Evolutionary conservation across 2,797 vertebrate species (phyloP), one percentile per base, ranked within the genome.

Genomic region (Ispidina lecontei): DNA sequence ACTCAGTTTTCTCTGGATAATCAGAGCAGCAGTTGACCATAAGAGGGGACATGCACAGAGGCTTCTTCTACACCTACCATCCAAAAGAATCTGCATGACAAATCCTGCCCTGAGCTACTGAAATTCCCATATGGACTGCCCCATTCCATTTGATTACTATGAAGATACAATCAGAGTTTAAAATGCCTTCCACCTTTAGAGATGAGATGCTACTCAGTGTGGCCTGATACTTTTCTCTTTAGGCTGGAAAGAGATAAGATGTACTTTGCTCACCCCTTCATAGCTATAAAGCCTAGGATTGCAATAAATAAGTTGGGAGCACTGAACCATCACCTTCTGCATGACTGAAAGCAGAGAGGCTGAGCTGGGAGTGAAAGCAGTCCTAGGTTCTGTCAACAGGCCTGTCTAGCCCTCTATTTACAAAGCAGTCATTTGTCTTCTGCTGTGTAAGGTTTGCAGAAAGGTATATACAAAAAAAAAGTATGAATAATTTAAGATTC

Each of bases 251-350:
- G 69, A 80, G 47, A 23, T 47, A 82, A 71, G 76, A 73, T 52
- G 60, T 39, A 89, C 64, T 73, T 68, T 67, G 65, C 31, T 92
- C 67, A 43, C 18, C n/a, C 18, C 31, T 77, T 77, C 83, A 60
- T 7, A 89, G 73, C 85, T 80, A 29, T 89, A 84, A 90, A 82
- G 65, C 64, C n/a, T 31, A 69, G 60, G 15, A 85, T 25, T 86
- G 89, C 88, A 92, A 87, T 74, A 91, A 87, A 68, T 86, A 84
- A 78, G 74, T 65, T 55, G 65, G 54, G 51, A 81, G 87, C 89
- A 81, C 39, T 77, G 77, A 94, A 88, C 31, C 94, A 43, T 75
- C 59, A 43, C 70, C 60, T 93, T 92, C 85, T 4, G n/a, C 92
- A 43, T 75, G 76, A 79, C 82, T 85, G 93, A 73, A 92, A 59